Base-by-base conservation (phyloP, 2,888 invertebrate species). In the Drosophila gaucha region DNA sequence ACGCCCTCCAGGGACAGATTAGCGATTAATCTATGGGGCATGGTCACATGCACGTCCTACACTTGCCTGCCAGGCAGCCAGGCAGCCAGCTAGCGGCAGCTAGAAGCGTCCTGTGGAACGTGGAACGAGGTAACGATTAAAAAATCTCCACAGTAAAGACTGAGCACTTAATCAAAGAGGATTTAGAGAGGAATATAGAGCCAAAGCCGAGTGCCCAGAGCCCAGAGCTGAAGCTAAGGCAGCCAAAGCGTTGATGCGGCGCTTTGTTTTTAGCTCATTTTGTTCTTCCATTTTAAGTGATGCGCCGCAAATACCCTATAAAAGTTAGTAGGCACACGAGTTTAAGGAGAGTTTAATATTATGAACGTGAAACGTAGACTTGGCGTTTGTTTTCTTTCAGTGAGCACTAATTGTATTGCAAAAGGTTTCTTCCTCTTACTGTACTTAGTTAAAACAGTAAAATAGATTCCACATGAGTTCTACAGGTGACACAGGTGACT, bases 1-100 rank as follows among this genome's bases (percentile, higher is more conserved):
- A 84, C 89, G 89, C 90, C 90, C 90, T 90, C 89, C 77, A 88
- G 90, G 90, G 90, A 90, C 90, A 90, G 90, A 90, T 90, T 90
- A 89, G 86, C 90, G 88, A 90, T 90, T 90, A 90, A 90, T 90
- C 90, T 90, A 86, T 71, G 75, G 80, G 84, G 84, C 83, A 80
- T 83, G 79, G 83, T 74, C 83, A 80, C 83, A 83, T 80, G 77
- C 63, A 60, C 75, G 65, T 66, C 75, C 73, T 59, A 50, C 70
- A 55, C 55, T 44, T 16, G 43, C 50, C 44, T 50, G 55, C 58
- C 16, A 35, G 35, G 36, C 38, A 30, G 20, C 3, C 28, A 36
- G 26, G 16, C 49, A 18, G 49, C 2, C 43, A 38, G 20, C 20
- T 20, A 47, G 47, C 33, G 36, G 16, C 39, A 35, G 49, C 35